Base-by-base conservation (phyloP, 2,888 invertebrate genomes). In the Eueremaeus valkanovi region DNA sequence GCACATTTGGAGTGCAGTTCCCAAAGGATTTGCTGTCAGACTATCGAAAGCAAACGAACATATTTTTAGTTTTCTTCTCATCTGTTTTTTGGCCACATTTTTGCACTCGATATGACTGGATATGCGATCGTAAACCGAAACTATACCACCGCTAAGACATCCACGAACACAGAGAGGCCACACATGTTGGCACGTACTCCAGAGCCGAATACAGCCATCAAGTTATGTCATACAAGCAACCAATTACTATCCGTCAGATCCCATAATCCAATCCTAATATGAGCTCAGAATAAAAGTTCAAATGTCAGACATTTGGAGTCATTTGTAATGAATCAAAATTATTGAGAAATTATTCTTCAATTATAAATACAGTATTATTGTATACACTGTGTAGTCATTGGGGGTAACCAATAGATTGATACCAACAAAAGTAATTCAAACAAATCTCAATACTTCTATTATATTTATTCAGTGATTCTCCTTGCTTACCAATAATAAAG, bases 41-140 rank as follows among this genome's bases (percentile, higher is more conserved):
- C 3, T 40, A n/a, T n/a, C n/a, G n/a, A 1, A 21, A 36, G 33
- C 68, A 16, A 42, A 36, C 31, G 36, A 36, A 68, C 68, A 68
- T 68, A 68, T 68, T 68, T 68, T 40, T 42, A 21, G 18, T 24
- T n/a, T 31, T 63, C 1, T n/a, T 27, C 16, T 61, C 16, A 31
- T 18, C n/a, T n/a, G n/a, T n/a, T n/a, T 8, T 68, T 68, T 68
- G 68, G 68, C 68, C 68, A 68, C 68, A 68, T 18, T 33, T 63
- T 36, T 33, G 16, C 29, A 63, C 63, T 21, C 29, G 29, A 49
- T 21, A 49, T 21, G 3, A 49, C 6, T 8, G 49, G n/a, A 18
- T 21, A n/a, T 49, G 21, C 49, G n/a, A 49, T 49, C 49, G 8
- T n/a, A n/a, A n/a, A n/a, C n/a, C n/a, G n/a, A n/a, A n/a, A n/a